These are phyloP conservation scores for Tursiops truncatus DNA, from an alignment of 2,113 vertebrate genomes.

Conservation along the genomic window DNA sequence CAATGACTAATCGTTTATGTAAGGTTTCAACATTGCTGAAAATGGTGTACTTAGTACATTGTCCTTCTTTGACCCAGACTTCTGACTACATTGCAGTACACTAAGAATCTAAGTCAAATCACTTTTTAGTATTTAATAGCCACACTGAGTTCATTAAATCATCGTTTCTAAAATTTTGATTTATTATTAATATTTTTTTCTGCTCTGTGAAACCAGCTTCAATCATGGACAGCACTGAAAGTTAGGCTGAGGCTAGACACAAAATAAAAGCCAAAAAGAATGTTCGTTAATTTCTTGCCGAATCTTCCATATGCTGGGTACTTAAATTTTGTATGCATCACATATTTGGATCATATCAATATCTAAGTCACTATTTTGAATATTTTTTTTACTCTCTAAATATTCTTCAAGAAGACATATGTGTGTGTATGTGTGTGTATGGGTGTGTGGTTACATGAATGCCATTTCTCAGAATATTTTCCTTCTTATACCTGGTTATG, in stretches of 20 bases:
- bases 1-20: neutral
- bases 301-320: neutral
- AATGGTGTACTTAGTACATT: accelerated
- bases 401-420: neutral
- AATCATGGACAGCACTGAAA: neutral
- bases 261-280: neutral
- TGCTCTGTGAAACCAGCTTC: neutral
- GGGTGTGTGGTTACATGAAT: neutral
- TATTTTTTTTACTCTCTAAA: neutral
- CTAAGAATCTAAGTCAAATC: neutral
- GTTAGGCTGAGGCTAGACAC: neutral
- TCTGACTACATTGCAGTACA: neutral
- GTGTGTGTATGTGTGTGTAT: neutral
- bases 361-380: neutral
- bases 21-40: neutral
- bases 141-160: neutral
- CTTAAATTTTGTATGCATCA: neutral
- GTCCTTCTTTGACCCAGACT: neutral
- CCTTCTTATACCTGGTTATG: neutral
- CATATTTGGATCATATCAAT: neutral
- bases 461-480: neutral
- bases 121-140: neutral
- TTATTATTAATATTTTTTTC: neutral
- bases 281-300: neutral
- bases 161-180: neutral